Percentiles rank a stretch among this genome's conserved stretches.
phyloP scores from a whole-genome alignment of 2,113 vertebrate genomes.

The Anser cygnoides region DNA sequence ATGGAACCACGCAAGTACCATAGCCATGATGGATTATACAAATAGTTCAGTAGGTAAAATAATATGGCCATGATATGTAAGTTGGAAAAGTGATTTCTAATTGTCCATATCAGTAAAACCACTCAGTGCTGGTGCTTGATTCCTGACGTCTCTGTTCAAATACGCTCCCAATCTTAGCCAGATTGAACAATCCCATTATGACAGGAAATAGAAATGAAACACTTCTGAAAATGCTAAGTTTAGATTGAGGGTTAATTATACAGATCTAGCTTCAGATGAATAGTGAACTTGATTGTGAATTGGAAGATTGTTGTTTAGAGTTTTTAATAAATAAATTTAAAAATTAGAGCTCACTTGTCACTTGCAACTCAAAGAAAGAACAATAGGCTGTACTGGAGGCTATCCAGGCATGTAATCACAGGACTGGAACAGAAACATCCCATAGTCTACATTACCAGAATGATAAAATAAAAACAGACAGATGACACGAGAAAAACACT shows the following conservation, averaged over 20 bases:
- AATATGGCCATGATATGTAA: accelerated
- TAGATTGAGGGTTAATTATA: background rate
- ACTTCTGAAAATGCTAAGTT: background rate
- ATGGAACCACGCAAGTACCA: background rate
- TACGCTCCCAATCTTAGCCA: background rate
- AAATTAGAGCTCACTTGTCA: slow-evolving; percentile 45
- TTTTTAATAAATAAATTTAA: slow-evolving; percentile 51
- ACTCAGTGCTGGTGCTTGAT: background rate
- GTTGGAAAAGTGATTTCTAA: background rate
- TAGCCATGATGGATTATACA: background rate
- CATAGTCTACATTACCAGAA: background rate
- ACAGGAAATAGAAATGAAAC: background rate
- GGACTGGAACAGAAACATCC: slow-evolving; percentile 13
- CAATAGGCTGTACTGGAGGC: slow-evolving; percentile 39
- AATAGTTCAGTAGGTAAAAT: background rate
- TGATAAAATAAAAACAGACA: background rate
- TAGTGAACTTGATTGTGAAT: slow-evolving; percentile 1
- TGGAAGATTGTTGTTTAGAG: slow-evolving; percentile 14
- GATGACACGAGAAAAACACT: background rate
- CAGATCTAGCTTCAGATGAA: background rate
- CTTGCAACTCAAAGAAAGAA: slow-evolving; percentile 28
- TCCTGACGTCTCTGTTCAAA: background rate
- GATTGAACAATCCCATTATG: background rate
- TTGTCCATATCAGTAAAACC: background rate
- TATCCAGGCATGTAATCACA: slow-evolving; percentile 33